Base-by-base conservation (phyloP, 2,888 invertebrate species). In the Cerastis rubricosa region DNA sequence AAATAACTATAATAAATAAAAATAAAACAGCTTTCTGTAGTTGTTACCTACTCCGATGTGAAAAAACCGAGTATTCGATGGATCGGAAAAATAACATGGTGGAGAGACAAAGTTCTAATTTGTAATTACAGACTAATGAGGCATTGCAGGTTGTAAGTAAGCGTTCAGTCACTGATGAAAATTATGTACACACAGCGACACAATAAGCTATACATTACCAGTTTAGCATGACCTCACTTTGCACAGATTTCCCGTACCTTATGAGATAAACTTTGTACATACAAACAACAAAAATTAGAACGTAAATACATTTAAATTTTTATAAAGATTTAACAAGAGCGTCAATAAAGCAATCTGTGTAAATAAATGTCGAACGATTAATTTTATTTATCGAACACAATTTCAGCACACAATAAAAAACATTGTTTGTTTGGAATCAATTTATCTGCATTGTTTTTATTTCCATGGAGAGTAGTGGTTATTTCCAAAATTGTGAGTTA, bases 371-470 rank as follows among this genome's bases (percentile, higher is more conserved):
- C 0, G 5, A 35, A 25, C 25, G 0, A 64, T 74, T 35, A 25
- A 54, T 72, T 54, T 67, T 25, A 51, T 49, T 19, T 4, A 51
- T 8, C 17, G 25, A 47, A 47, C 19, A 2, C 19, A 17, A 47
- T 29, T 77, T 49, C 22, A 19, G 47, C 22, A 69, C 54, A 40
- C 14, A 49, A 4, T 4, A 19, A 57, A 49, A n/a, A 2, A 2
- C 40, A 25, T 54, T 5, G 9, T 77, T 77, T 29, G 29, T 12
- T 57, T 2, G 25, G 22, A n/a, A 43, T 64, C 43, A 0, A 40
- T 29, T 64, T 63, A 43, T 77, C 7, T 29, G 40, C 40, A 43
- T 43, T 70, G 5, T 70, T 49, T 17, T 51, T 51, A 51, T 66
- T 67, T 29, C 22, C 25, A 17, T 14, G 0, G 29, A 14, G 25